Evolutionary conservation across 2,113 vertebrate species (phyloP), one percentile per base, ranked within the genome.

Genomic region (Ceratotherium simum): DNA sequence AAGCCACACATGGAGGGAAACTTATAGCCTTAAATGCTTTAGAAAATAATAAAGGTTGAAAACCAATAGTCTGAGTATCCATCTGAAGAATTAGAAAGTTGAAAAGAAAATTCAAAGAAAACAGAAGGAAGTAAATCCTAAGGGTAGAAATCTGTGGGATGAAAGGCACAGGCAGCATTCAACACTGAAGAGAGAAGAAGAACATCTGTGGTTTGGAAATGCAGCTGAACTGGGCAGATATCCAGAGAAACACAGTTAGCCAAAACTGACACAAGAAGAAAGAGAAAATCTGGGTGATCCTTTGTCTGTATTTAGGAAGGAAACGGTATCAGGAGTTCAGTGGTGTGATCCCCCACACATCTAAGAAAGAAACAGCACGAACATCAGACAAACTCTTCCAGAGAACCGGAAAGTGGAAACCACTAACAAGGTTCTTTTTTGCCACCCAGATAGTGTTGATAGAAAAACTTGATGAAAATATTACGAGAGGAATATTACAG

Each of bases 281-380:
- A n/a, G 21, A 23, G 76, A 79, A 54, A 54, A n/a, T 31, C 33
- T 48, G 76, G 18, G 2, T 54, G 31, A 6, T 10, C 31, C 10
- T 13, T 10, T 3, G 5, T 33, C 29, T 54, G 1, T 4, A 2
- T 21, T 13, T 23, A 7, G 31, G 13, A 54, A n/a, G 76, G 31
- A 79, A 21, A 54, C 1, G 6, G 17, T 5, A 2, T 31, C 18
- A 12, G 1, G 76, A 54, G 12, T 7, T 6, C 76, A 5, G 17
- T n/a, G 5, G 10, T 54, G 18, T 7, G 6, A n/a, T 5, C 76
- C 48, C 2, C 48, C 18, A 12, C 20, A 13, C 12, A 2, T 10
- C 23, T 13, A n/a, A n/a, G 76, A 54, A 78, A 54, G 72, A 76
- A 76, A 18, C 4, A 76, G 18, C 31, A 6, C 48, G 33, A 6